Conservation (phyloP, 2,888 invertebrate species). For the Clitarchus hookeri region DNA sequence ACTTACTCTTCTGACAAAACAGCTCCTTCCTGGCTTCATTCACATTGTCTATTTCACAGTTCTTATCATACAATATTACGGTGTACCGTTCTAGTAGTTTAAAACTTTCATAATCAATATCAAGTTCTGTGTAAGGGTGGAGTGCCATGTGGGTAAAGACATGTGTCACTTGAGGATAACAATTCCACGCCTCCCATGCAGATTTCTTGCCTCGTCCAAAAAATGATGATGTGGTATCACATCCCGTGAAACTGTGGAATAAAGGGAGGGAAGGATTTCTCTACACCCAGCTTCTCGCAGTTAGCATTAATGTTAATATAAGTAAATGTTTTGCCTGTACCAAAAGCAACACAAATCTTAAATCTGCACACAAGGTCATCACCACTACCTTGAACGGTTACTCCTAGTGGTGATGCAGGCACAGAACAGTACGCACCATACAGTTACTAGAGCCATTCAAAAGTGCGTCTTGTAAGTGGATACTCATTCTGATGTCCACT, state of each 20-base stretch:
- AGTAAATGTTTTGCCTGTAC: constrained; percentile 18
- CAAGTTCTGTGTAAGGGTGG: constrained; percentile 20
- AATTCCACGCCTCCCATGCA: no score
- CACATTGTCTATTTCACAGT: no score
- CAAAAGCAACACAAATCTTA: background rate
- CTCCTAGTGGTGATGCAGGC: background rate
- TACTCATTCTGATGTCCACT: background rate
- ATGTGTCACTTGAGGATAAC: no score
- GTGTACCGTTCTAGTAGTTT: background rate
- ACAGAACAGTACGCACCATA: background rate
- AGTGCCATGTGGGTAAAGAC: background rate
- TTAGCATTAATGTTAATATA: constrained; percentile 5
- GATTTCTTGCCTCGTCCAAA: no score
- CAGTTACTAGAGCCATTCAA: background rate
- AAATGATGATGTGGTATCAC: no score
- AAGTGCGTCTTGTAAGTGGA: constrained; percentile 16
- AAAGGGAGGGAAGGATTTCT: background rate
- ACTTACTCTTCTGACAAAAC: no score
- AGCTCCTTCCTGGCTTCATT: no score
- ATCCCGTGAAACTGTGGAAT: no score
- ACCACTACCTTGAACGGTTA: background rate
- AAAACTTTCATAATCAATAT: background rate
- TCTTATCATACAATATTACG: no score
- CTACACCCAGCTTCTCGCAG: background rate
- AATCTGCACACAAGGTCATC: constrained; percentile 15